Conservation (phyloP, 1,140 invertebrate species). For the Procambarus clarkii region DNA sequence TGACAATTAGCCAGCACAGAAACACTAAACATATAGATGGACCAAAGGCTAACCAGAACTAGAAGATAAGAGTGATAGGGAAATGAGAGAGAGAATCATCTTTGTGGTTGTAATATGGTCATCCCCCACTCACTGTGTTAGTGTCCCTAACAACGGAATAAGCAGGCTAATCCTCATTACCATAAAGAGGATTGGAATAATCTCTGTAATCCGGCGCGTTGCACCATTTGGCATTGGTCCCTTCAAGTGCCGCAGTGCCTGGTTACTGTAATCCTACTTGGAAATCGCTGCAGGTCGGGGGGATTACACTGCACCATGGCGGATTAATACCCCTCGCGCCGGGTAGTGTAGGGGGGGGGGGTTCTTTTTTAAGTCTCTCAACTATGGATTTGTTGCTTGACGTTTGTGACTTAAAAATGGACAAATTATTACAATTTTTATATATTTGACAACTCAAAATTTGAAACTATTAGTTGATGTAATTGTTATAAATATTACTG, state of each 20-base stretch:
- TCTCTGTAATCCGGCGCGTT: not conserved
- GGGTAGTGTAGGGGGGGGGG: too few relatives aligned
- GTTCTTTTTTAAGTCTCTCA: too few relatives aligned
- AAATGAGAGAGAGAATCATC: not conserved
- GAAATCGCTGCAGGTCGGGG: not conserved
- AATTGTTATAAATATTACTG: too few relatives aligned
- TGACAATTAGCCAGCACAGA: too few relatives aligned
- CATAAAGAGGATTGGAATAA: not conserved
- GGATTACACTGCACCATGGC: not conserved
- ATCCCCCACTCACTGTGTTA: not conserved
- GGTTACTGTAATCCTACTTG: not conserved
- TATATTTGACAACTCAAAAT: too few relatives aligned
- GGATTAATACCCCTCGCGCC: not conserved
- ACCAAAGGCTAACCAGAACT: too few relatives aligned
- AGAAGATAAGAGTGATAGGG: too few relatives aligned
- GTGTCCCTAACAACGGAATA: not conserved
- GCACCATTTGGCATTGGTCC: not conserved
- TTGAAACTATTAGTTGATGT: too few relatives aligned
- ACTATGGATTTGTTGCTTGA: too few relatives aligned
- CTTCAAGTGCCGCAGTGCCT: not conserved
- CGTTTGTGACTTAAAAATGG: too few relatives aligned
- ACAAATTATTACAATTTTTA: too few relatives aligned
- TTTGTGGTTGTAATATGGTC: not conserved
- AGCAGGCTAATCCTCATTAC: not conserved
- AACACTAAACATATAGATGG: too few relatives aligned